A percentile compares a stretch with the other conserved stretches of the same genome.
These are phyloP conservation scores for Apodemia mormo DNA, from an alignment of 2,888 invertebrate genomes.

Conservation along the genomic window DNA sequence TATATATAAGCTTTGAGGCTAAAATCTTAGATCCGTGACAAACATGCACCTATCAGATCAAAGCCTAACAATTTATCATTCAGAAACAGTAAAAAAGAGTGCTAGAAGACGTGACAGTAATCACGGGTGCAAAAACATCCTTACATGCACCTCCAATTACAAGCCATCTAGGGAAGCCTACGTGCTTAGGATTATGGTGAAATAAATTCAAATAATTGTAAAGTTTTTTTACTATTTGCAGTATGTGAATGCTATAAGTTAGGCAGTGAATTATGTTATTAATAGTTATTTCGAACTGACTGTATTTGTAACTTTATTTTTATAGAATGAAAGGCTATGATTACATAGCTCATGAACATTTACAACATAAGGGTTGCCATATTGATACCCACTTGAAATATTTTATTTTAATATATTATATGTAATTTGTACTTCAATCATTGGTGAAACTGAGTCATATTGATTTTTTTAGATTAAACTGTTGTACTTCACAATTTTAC, in stretches of 20 bases:
- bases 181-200: slow-evolving; percentile 67
- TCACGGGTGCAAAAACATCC: slow-evolving; percentile 64
- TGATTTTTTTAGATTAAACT: no score
- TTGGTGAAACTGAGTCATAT: no score
- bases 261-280: slow-evolving; percentile 1
- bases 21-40: slow-evolving; percentile 23
- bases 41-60: slow-evolving; percentile 23
- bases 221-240: not conserved
- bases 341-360: no score
- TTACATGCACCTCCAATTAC: slow-evolving; percentile 73
- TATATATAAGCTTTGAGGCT: not conserved
- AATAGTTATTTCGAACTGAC: not conserved
- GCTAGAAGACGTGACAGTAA: slow-evolving; percentile 68
- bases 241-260: not conserved
- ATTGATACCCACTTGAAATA: no score
- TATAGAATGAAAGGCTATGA: not conserved
- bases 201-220: slow-evolving; percentile 54
- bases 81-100: slow-evolving; percentile 66
- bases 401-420: no score
- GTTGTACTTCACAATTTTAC: no score
- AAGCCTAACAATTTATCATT: slow-evolving; percentile 64
- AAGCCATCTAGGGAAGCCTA: slow-evolving; percentile 71
- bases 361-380: no score
- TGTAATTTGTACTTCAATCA: no score
- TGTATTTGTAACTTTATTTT: not conserved